A percentile compares a stretch with the other conserved stretches of the same genome.
Conservation (phyloP, 2,113 vertebrate genomes). For the Pelusios castaneus region DNA sequence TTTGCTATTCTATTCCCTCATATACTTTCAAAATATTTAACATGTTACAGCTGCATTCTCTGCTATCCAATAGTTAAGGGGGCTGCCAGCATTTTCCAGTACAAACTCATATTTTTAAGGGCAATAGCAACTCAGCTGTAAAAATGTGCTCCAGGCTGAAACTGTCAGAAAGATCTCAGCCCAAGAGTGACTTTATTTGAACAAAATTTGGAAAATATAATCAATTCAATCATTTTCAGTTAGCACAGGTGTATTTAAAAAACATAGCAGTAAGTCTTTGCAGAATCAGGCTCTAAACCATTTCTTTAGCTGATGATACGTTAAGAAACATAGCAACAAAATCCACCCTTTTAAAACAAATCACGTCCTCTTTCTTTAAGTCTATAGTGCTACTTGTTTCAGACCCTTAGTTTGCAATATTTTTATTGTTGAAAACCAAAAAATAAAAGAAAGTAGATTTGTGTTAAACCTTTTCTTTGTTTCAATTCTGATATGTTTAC, state of each 20-base stretch:
- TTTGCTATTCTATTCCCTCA: neutral
- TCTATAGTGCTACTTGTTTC: neutral
- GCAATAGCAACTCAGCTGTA: constrained; percentile 50
- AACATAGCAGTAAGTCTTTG: constrained; percentile 23
- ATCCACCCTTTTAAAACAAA: neutral
- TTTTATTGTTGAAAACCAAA: neutral
- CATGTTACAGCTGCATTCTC: constrained; percentile 15
- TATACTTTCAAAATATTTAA: constrained; percentile 32
- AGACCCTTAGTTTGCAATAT: neutral
- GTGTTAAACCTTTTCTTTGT: neutral
- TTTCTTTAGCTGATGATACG: neutral
- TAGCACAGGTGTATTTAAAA: neutral
- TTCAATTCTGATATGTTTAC: neutral
- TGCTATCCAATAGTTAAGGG: constrained; percentile 29
- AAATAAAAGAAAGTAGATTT: neutral
- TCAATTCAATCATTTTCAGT: constrained; percentile 40
- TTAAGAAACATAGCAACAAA: neutral
- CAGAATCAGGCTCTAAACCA: neutral
- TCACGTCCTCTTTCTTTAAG: neutral
- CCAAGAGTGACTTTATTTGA: constrained; percentile 42
- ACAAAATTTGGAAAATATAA: neutral
- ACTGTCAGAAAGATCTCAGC: constrained; percentile 32
- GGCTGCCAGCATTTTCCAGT: constrained; percentile 49
- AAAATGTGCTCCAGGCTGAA: constrained; percentile 45
- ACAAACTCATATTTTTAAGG: constrained; percentile 53